Base-by-base conservation (phyloP, 1,140 invertebrate species). In the Bombus superbus region DNA sequence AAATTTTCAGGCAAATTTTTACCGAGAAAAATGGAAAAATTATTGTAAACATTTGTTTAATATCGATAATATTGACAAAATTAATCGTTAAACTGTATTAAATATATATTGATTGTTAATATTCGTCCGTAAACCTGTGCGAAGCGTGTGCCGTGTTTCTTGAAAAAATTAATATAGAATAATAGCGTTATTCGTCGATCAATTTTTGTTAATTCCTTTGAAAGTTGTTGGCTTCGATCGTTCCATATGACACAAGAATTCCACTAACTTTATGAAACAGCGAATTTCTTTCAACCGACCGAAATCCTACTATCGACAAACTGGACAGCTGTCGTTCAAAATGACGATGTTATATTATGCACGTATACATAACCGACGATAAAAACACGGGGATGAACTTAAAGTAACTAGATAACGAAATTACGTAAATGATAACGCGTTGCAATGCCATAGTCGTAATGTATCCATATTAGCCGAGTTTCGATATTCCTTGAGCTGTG, bases 381-480 rank as follows among this genome's bases (percentile, higher is more conserved):
- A 25, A 22, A 62, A 38, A 4, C 28, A 22, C 18, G n/a, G 25
- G n/a, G 11, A 80, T n/a, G 22, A 47, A 18, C 44, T 69, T 44
- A 8, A 38, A 53, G 22, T 6, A 28, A 6, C 1, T 25, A 53
- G 78, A 80, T 80, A 80, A 69, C 5, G 22, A 18, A 53, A 40
- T 80, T 69, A 57, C 22, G 44, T 47, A 57, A 80, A 53, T 38
- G 78, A 80, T 80, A 80, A 80, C 32, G 18, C 13, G 42, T n/a
- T 25, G 4, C 72, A 28, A n/a, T 73, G 9, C n/a, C 9, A 8
- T 18, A 11, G 8, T 13, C 38, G 2, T 28, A 1, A 25, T 44
- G 1, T 59, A 40, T 2, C 35, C 10, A 10, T 38, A 38, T 25
- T 35, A n/a, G 15, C 0, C 28, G 35, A 40, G 11, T 42, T 44